Evolutionary conservation across 1,140 invertebrate genomes (phyloP), one percentile per base, ranked within the genome.

Genomic region (Lasioglossum albipes): DNA sequence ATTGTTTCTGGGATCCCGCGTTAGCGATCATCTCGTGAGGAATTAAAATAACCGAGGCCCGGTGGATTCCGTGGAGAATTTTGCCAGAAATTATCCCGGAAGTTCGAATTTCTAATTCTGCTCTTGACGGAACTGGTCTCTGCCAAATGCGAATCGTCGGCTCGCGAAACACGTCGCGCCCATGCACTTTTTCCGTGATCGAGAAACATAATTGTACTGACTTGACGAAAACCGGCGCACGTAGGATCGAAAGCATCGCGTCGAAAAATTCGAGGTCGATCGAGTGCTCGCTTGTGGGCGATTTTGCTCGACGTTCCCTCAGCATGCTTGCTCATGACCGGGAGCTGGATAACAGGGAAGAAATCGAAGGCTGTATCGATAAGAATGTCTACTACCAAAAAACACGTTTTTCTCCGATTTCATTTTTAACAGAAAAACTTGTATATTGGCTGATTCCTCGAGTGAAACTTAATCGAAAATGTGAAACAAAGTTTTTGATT

Each of bases 161-260:
- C 16, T 27, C 10, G n/a, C 20, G 22, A 49, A 12, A 49, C 52
- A 20, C 52, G 52, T 64, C 68, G 79, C 73, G 79, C 54, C 45
- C 57, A 80, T 68, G 72, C 79, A 75, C 79, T 75, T 75, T 80
- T 61, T 68, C 57, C 65, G 18, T 18, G 52, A 16, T 62, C 42
- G 75, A 42, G 6, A 42, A 22, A 16, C 20, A 41, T n/a, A 65
- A 65, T 13, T 27, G 10, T 13, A 49, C 45, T 18, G 73, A 45
- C 1, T 12, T 49, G 49, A n/a, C 49, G 75, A 57, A 0, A 27
- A 27, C 12, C 42, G 13, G 1, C 12, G 27, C 41, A n/a, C n/a
- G 54, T n/a, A 10, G 20, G 3, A 52, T 36, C 10, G 41, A 61
- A 27, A 61, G 36, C 20, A 9, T 18, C 41, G 31, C 22, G 45